These are phyloP conservation scores for Ridgeia piscesae DNA, from an alignment of 1,140 invertebrate genomes.

Conservation along the genomic window DNA sequence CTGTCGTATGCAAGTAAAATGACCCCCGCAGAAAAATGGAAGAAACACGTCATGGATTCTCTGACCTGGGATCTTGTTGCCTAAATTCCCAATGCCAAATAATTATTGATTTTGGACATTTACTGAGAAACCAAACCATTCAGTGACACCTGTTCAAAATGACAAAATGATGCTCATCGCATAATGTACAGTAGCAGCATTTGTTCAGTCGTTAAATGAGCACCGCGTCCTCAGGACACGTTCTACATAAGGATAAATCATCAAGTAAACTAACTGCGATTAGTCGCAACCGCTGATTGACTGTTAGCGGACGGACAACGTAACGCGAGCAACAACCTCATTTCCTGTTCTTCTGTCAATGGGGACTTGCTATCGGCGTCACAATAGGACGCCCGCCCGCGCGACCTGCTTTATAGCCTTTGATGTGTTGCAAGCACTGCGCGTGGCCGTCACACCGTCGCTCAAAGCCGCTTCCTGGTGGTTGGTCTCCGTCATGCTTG, in stretches of 20 bases:
- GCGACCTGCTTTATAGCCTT: not conserved
- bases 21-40: no score
- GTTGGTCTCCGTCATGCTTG: not conserved
- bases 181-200: not conserved
- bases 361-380: not conserved
- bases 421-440: not conserved
- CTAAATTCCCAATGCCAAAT: no score
- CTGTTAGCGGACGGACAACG: not conserved
- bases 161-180: not conserved
- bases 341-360: not conserved
- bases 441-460: not conserved
- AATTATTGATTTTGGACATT: no score
- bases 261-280: not conserved
- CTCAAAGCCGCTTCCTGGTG: not conserved
- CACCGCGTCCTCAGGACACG: not conserved
- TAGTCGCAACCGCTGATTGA: not conserved
- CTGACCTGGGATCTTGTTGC: no score
- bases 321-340: not conserved
- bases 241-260: not conserved
- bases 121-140: no score
- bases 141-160: not conserved
- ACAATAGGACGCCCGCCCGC: not conserved
- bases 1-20: no score
- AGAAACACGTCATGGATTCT: no score
- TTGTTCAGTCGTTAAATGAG: not conserved